These are phyloP conservation scores for Cyrtorhinus lividipennis DNA, from an alignment of 1,140 invertebrate genomes.

Conservation along the genomic window DNA sequence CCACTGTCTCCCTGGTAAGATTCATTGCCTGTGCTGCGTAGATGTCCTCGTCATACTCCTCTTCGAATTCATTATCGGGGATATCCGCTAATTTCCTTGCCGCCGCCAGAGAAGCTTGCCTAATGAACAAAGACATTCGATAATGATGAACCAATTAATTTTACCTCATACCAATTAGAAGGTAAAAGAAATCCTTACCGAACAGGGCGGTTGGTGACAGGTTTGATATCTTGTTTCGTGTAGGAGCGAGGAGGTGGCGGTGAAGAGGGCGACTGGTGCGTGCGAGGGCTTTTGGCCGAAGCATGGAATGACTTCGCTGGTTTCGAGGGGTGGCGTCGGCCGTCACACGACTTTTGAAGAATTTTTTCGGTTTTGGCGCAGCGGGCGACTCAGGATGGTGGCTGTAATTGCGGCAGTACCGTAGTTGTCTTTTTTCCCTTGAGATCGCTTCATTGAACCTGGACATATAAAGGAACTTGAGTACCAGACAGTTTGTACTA, in stretches of 20 bases:
- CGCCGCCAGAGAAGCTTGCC: constrained; percentile 19
- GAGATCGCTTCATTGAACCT: background rate
- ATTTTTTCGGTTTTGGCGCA: constrained; percentile 67
- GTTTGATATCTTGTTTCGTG: constrained; percentile 1
- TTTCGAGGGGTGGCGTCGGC: constrained; percentile 28
- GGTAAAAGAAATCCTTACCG: too few species aligned
- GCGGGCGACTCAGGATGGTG: constrained; percentile 27
- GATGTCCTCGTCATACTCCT: constrained; percentile 19
- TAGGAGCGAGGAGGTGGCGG: constrained; percentile 17
- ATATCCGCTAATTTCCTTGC: constrained; percentile 17
- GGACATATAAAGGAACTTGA: too few species aligned
- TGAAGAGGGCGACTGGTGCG: constrained; percentile 15
- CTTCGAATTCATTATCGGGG: constrained; percentile 19
- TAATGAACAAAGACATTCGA: too few species aligned
- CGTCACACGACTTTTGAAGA: constrained; percentile 72
- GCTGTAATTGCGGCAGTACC: background rate
- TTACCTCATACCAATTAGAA: too few species aligned
- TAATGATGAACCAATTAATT: too few species aligned
- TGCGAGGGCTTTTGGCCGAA: constrained; percentile 9
- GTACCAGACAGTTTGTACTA: too few species aligned
- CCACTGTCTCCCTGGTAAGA: constrained; percentile 18
- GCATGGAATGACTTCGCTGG: constrained; percentile 13
- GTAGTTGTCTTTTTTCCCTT: constrained; percentile 1
- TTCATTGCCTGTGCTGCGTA: constrained; percentile 29
- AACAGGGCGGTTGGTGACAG: background rate